Percentiles rank a stretch among this genome's conserved stretches.
Conservation (phyloP, 2,888 invertebrate genomes). For the Mythimna ferrago region DNA sequence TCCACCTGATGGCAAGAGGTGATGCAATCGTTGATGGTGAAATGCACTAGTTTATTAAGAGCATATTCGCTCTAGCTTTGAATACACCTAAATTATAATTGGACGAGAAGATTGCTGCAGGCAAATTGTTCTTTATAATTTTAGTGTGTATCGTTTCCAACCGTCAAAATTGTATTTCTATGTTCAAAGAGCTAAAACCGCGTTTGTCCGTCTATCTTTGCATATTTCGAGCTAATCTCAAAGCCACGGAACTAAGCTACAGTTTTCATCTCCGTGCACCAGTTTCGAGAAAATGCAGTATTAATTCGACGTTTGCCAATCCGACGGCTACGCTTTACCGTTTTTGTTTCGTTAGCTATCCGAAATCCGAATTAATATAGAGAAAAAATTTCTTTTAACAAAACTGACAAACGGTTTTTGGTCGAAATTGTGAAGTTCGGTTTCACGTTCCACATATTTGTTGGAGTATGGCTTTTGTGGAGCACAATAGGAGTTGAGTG, state of each 20-base stretch:
- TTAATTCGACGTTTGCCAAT: conserved; percentile 13
- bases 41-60: no score
- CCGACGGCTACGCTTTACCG: background rate
- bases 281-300: conserved; percentile 18
- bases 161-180: background rate
- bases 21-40: no score
- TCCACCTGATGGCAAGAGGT: no score
- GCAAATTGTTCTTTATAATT: no score
- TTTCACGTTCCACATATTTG: conserved; percentile 36
- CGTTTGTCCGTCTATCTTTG: conserved; percentile 5
- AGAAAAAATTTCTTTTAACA: conserved; percentile 19
- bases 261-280: conserved; percentile 11
- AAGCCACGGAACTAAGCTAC: background rate
- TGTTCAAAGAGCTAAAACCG: conserved; percentile 25
- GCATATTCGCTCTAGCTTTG: no score
- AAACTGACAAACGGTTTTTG: conserved; percentile 22
- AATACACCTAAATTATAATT: no score
- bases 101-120: no score
- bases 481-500: conserved; percentile 38
- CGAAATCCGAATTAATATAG: background rate
- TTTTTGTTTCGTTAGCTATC: conserved; percentile 22
- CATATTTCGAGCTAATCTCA: conserved; percentile 14
- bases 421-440: conserved; percentile 31
- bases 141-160: conserved; percentile 1
- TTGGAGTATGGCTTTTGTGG: conserved; percentile 48